Conservation (phyloP, 1,140 invertebrate genomes). For the Drosophila tropicalis region DNA sequence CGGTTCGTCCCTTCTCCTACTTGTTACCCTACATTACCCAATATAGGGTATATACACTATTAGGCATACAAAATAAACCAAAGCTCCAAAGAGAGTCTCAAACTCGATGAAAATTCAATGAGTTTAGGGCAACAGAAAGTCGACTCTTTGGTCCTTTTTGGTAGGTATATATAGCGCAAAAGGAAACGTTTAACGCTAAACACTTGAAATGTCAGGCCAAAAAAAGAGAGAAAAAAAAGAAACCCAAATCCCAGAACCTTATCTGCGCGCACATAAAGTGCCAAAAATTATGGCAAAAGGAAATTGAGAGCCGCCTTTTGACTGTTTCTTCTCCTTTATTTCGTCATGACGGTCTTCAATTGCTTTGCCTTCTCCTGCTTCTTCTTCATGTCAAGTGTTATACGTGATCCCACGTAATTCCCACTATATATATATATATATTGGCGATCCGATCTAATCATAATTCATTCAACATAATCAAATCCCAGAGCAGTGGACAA, state of each 20-base stretch:
- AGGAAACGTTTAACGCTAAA: conserved; percentile 73
- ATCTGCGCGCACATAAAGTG: conserved; percentile 71
- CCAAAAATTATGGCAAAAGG: conserved; percentile 78
- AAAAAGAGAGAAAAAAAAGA: conserved; percentile 19
- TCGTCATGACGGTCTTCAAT: background rate
- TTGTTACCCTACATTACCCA: background rate
- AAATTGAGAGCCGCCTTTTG: conserved; percentile 43
- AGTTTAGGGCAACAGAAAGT: background rate
- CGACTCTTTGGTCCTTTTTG: background rate
- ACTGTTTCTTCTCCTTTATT: background rate
- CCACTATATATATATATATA: background rate
- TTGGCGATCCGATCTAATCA: conserved; percentile 3
- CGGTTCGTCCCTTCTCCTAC: background rate
- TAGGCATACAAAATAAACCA: background rate
- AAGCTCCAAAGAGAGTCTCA: too few species aligned
- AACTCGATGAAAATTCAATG: background rate
- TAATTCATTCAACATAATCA: background rate
- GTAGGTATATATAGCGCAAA: background rate
- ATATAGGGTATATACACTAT: background rate
- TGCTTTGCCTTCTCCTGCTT: too few species aligned
- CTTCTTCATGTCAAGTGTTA: background rate
- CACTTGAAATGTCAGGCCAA: conserved; percentile 55
- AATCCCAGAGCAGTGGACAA: background rate
- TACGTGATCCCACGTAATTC: conserved; percentile 10
- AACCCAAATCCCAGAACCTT: conserved; percentile 50